Evolutionary conservation across 2,797 vertebrate species (phyloP).

Genomic region (Lepidocolaptes lacrymiger): DNA sequence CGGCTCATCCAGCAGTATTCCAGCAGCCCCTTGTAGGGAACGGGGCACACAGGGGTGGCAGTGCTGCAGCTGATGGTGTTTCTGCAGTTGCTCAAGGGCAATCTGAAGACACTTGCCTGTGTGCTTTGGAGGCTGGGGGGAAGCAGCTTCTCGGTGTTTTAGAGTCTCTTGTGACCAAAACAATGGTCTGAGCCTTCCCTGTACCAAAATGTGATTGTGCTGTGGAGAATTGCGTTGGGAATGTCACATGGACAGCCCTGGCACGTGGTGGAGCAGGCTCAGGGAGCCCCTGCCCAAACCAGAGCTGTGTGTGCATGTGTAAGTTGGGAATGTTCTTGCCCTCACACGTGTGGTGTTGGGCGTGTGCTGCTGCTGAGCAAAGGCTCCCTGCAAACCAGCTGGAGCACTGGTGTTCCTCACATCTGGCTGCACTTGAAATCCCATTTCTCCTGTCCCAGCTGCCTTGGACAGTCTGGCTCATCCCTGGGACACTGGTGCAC

Average conservation of each 20-base stretch:
- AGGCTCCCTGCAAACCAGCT: not conserved
- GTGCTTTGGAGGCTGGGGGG: not conserved
- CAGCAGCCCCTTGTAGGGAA: slow-evolving; percentile 81
- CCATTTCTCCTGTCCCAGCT: fast-evolving
- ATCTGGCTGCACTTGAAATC: not conserved
- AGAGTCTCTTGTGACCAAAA: not conserved
- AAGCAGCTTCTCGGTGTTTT: not conserved
- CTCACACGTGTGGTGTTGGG: fast-evolving
- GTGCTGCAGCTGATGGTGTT: fast-evolving
- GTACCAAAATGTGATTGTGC: not conserved
- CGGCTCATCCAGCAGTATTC: slow-evolving; percentile 87
- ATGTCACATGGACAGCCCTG: fast-evolving
- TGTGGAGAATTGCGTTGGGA: not conserved
- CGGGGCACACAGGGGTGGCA: not conserved
- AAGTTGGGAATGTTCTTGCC: fast-evolving
- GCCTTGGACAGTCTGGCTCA: not conserved
- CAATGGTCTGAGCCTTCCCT: not conserved
- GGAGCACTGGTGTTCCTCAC: fast-evolving
- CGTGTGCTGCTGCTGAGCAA: not conserved
- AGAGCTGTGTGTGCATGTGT: not conserved
- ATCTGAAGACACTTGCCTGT: not conserved
- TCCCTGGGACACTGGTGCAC: fast-evolving
- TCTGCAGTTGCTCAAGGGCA: not conserved
- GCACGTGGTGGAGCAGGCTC: not conserved
- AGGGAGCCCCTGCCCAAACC: not conserved